Evolutionary conservation across 2,888 invertebrate species (phyloP), one percentile per base, ranked within the genome.

Genomic region (Heliothis peltigera): DNA sequence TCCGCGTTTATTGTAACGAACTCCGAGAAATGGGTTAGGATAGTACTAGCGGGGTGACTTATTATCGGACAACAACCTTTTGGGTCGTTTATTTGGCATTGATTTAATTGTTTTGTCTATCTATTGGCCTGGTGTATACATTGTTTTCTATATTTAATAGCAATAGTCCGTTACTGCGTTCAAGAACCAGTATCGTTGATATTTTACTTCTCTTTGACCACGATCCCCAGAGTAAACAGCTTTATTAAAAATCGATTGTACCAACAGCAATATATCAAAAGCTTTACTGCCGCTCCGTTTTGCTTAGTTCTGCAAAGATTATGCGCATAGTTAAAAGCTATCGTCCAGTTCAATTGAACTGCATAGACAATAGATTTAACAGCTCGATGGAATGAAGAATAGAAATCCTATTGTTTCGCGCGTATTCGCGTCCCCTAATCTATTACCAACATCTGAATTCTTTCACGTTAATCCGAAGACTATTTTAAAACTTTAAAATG

Each of bases 1-100:
- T 56, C 48, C 53, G 46, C 19, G 46, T 56, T 64, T 75, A 64
- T 64, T 70, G 56, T 56, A 46, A 49, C 35, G 44, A 53, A 39
- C 43, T 59, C 28, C 22, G 35, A 56, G 49, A 75, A 72, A 75
- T 75, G 48, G 55, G 22, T 49, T 55, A 43, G 35, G 21, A 60
- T 64, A 70, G 56, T 56, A 60, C 18, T 64, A 52, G 53, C 19
- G 54, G 18, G 44, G 53, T 18, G 47, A n/a, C 8, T 28, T 55
- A 43, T 44, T 49, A 43, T 55, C 28, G 32, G 22, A 7, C 18
- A 54, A 17, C 17, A 51, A 32, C 46, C 46, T 21, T 39, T 25
- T 32, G 17, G 15, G 28, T 1, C 12, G 6, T 4, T 12, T 39
- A 52, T 5, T 39, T 22, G 17, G 12, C 6, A 44, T 4, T 6